These are phyloP conservation scores for Beris morrisii DNA, from an alignment of 2,888 invertebrate species.

Conservation along the genomic window DNA sequence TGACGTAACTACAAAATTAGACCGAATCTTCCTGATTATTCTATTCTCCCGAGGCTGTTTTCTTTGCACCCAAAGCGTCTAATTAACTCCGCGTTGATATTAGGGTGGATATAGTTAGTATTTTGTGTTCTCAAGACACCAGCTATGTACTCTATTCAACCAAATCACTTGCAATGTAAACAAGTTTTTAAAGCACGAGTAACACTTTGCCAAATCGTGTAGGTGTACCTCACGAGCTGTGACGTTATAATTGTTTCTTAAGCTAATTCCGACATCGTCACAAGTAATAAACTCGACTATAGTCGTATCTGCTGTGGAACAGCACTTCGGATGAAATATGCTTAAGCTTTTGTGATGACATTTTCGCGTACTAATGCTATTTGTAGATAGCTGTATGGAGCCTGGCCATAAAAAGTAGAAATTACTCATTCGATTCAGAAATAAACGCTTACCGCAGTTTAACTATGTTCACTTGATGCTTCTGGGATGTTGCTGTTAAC, in stretches of 20 bases:
- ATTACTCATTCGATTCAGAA: constrained; percentile 5
- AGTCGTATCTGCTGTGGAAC: background rate
- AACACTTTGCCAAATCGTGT: constrained; percentile 25
- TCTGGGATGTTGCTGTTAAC: background rate
- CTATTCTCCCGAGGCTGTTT: background rate
- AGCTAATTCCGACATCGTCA: constrained; percentile 19
- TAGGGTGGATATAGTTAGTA: no score
- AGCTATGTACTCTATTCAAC: constrained; percentile 14
- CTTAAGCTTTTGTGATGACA: constrained; percentile 19
- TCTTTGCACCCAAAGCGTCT: background rate
- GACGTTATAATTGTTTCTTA: constrained; percentile 23
- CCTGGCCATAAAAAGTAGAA: constrained; percentile 1
- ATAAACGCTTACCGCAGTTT: constrained; percentile 11
- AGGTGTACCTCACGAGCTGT: constrained; percentile 25
- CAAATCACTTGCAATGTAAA: constrained; percentile 25
- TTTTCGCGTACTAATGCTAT: constrained; percentile 18
- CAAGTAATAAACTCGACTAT: constrained; percentile 3
- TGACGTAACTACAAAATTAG: background rate
- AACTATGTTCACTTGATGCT: constrained; percentile 2
- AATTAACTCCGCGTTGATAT: background rate
- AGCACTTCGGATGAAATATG: no score
- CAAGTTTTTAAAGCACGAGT: constrained; percentile 18
- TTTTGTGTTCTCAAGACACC: background rate
- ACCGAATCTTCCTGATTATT: background rate
- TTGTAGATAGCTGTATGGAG: constrained; percentile 3